Conservation (phyloP, 2,888 invertebrate species). For the Lingula anatina region DNA sequence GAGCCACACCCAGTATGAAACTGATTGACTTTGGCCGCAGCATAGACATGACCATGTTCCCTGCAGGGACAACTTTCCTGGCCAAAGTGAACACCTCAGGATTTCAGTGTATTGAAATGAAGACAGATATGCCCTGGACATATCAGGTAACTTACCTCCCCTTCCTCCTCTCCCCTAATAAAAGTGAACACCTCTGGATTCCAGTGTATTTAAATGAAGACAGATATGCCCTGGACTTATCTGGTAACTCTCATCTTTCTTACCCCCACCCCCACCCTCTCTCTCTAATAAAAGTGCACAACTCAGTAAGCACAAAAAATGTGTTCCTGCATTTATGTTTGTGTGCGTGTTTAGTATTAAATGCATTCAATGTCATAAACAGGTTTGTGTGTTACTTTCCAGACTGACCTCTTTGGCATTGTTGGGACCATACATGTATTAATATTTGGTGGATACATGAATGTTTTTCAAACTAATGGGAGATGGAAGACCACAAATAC, state of each 20-base stretch:
- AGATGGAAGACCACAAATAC: conserved; percentile 24
- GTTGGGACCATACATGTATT: conserved; percentile 83
- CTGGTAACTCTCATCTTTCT: conserved; percentile 53
- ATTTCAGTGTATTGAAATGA: conserved; percentile 73
- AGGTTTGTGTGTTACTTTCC: too few relatives aligned
- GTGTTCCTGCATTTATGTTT: too few relatives aligned
- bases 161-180: conserved; percentile 63
- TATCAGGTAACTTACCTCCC: conserved; percentile 59
- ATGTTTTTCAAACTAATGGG: conserved; percentile 58
- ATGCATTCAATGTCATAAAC: too few relatives aligned
- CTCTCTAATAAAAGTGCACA: too few relatives aligned
- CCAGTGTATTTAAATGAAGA: conserved; percentile 76
- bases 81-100: conserved; percentile 54
- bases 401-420: conserved; percentile 85
- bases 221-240: too few relatives aligned
- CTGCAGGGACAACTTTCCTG: conserved; percentile 72
- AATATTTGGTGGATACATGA: conserved; percentile 85
- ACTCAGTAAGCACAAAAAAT: too few relatives aligned
- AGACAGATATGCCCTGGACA: conserved; percentile 83
- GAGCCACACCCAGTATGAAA: conserved; percentile 16
- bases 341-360: too few relatives aligned
- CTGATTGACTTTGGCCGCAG: conserved; percentile 92
- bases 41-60: conserved; percentile 85
- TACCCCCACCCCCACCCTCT: too few relatives aligned
- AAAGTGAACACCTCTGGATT: conserved; percentile 54